A percentile compares a stretch with the other conserved stretches of the same genome.
These are phyloP conservation scores for Clusia tigrina DNA, from an alignment of 2,888 invertebrate genomes.

Conservation along the genomic window DNA sequence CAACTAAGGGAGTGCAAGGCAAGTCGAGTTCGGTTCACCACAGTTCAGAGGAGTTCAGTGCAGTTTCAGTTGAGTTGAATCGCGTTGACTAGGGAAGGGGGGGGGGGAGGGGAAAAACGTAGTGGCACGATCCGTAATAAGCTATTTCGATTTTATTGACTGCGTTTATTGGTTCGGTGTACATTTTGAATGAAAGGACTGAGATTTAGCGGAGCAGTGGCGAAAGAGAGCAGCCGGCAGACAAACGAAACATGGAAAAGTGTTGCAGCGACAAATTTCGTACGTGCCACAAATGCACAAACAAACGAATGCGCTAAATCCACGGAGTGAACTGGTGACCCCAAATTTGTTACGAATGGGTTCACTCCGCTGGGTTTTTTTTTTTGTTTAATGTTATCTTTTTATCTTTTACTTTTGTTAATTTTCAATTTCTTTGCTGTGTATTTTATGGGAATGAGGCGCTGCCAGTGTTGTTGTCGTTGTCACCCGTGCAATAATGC, in stretches of 20 bases:
- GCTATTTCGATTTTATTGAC: conserved; percentile 31
- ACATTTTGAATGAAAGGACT: conserved; percentile 22
- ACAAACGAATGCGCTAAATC: neutral
- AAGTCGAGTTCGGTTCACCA: too few species aligned
- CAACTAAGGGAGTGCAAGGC: neutral
- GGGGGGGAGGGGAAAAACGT: conserved; percentile 28
- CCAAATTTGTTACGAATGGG: conserved; percentile 27
- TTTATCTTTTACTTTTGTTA: neutral
- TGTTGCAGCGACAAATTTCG: conserved; percentile 32
- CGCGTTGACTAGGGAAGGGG: too few species aligned
- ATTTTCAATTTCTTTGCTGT: neutral
- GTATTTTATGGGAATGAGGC: neutral
- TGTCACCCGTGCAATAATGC: conserved; percentile 24
- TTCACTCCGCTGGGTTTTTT: neutral
- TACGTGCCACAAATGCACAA: neutral
- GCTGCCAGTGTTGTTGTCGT: too few species aligned
- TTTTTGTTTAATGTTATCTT: neutral
- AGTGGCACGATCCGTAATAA: conserved; percentile 30
- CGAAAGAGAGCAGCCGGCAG: neutral
- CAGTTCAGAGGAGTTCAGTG: too few species aligned
- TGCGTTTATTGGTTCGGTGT: conserved; percentile 28
- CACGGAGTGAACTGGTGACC: conserved; percentile 15
- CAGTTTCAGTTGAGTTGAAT: too few species aligned
- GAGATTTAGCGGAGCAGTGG: too few species aligned
- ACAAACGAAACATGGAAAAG: conserved; percentile 22